Evolutionary conservation across 2,888 invertebrate species (phyloP).

Genomic region (Tolmerus cingulatus): DNA sequence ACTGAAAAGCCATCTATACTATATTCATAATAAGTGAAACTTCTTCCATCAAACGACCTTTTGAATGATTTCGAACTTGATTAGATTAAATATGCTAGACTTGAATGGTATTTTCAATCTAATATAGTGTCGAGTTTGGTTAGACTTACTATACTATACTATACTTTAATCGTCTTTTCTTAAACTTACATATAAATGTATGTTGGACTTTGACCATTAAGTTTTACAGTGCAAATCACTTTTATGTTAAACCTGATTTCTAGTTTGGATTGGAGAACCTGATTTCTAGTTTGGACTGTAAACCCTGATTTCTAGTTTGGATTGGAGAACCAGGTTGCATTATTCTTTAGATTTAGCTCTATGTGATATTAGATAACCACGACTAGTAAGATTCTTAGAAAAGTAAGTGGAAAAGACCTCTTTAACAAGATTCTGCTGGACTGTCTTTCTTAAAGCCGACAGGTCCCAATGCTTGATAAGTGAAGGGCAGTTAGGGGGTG

Average conservation of each 20-base stretch:
- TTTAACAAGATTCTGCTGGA: background rate
- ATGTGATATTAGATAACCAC: background rate
- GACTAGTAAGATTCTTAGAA: background rate
- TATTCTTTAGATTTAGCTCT: background rate
- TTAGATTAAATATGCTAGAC: background rate
- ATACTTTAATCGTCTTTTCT: too few species aligned
- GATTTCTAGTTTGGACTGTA: background rate
- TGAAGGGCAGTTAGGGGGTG: conserved; percentile 34
- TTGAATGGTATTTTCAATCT: background rate
- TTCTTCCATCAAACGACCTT: too few species aligned
- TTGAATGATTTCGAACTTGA: background rate
- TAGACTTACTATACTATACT: too few species aligned
- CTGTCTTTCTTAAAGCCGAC: conserved; percentile 5
- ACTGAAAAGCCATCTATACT: background rate
- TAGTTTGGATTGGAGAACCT: background rate
- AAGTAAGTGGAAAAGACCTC: background rate
- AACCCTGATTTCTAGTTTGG: background rate
- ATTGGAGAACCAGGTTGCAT: background rate
- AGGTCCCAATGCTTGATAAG: background rate
- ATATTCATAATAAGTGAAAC: background rate
- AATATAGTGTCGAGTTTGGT: background rate
- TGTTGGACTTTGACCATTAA: background rate
- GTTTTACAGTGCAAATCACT: background rate
- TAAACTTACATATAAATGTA: too few species aligned
- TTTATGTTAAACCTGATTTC: background rate